Base-by-base conservation (phyloP, 2,888 invertebrate species). In the Artemia sinica region DNA sequence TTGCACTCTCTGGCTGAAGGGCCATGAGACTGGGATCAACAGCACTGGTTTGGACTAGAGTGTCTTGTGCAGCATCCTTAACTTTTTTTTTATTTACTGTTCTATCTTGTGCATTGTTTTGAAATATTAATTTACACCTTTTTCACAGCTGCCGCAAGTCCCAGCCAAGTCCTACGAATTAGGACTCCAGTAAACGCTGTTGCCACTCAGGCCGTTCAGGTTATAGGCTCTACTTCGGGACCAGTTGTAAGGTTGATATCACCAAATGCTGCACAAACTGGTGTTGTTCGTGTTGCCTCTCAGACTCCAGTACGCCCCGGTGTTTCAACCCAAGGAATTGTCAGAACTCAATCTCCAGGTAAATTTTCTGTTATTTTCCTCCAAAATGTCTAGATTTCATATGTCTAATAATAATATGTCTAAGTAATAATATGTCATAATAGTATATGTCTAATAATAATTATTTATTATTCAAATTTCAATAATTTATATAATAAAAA, bases 171-270 rank as follows among this genome's bases (percentile, higher is more conserved):
- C 18, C n/a, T 58, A 14, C 58, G 58, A 14, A 58, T 58, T 18
- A n/a, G 58, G n/a, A 58, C 58, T 18, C 58, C 58, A 18, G 14
- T 18, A 58, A 9, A 18, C 10, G 58, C 14, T 18, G 14, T 14
- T 8, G 8, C 58, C 8, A 58, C 18, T n/a, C 58, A 58, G 10
- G 58, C 58, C 8, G 1, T 18, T n/a, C 58, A 58, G 58, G 28
- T 28, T 28, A 28, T 28, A 28, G 28, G 28, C 28, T 28, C 28
- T 28, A 28, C 28, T 28, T n/a, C 8, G 1, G 58, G 14, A 14
- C 58, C 58, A 14, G 58, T 58, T 18, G 58, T 58, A n/a, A n/a
- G 58, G 8, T 18, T 58, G 58, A 58, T 58, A 18, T 58, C 58
- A 58, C 58, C 58, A 58, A 58, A n/a, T 9, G 58, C 14, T n/a